Percentiles rank a stretch among this genome's conserved stretches.
phyloP scores from a whole-genome alignment of 2,113 vertebrate species.

The Orcinus orca region DNA sequence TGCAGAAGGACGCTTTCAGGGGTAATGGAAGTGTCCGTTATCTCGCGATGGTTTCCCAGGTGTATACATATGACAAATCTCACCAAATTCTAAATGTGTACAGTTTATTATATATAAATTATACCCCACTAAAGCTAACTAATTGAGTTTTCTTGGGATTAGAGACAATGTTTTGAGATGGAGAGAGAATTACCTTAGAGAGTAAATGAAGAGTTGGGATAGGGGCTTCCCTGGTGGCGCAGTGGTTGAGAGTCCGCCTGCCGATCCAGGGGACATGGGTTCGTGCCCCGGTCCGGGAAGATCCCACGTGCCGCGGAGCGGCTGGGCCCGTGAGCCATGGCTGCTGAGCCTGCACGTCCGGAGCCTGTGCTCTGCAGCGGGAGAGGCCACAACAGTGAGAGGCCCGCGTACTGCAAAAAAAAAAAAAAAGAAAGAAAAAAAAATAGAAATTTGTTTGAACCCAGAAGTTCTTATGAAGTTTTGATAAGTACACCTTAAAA shows the following conservation, averaged over 20 bases:
- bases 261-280: too few relatives aligned
- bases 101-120: background rate
- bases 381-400: too few relatives aligned
- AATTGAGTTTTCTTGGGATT: background rate
- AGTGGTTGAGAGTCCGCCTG: too few relatives aligned
- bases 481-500: background rate
- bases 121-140: background rate
- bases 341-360: too few relatives aligned
- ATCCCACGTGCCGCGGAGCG: too few relatives aligned
- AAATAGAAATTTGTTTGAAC: background rate
- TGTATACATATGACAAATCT: background rate
- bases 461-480: background rate
- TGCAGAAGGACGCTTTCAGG: background rate
- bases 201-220: background rate
- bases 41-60: background rate
- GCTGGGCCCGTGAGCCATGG: too few relatives aligned
- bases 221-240: too few relatives aligned
- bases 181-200: background rate
- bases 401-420: accelerated
- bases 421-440: too few relatives aligned
- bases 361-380: too few relatives aligned
- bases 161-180: background rate
- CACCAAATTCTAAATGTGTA: background rate
- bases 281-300: too few relatives aligned
- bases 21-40: background rate